Evolutionary conservation across 2,797 vertebrate genomes (phyloP).

Genomic region (Gouania willdenowi): DNA sequence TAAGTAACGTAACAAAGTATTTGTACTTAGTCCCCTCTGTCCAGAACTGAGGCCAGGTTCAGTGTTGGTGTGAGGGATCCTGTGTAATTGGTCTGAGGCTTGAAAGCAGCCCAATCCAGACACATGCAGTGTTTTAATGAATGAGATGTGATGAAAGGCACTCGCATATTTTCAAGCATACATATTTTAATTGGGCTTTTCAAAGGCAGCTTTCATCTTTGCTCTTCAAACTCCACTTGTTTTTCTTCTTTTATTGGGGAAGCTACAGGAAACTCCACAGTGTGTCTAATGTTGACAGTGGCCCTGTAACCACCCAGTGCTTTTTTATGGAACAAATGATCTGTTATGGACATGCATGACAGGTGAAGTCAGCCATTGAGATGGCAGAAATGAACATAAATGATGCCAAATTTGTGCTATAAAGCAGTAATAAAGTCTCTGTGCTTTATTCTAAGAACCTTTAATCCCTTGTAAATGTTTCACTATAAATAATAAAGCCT

Average conservation of each 20-base stretch:
- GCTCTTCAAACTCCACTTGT: too few relatives aligned
- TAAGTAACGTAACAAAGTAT: too few relatives aligned
- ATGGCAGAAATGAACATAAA: neutral
- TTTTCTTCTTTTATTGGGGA: conserved; percentile 32
- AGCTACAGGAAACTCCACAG: conserved; percentile 2
- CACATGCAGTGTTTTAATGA: conserved; percentile 59
- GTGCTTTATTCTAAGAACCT: neutral
- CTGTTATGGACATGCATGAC: neutral
- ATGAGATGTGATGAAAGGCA: conserved; percentile 63
- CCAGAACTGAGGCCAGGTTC: too few relatives aligned
- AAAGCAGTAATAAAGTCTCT: neutral
- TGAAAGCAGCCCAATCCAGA: conserved; percentile 62
- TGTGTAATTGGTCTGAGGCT: conserved; percentile 59
- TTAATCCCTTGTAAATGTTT: conserved; percentile 5
- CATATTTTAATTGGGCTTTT: conserved; percentile 66
- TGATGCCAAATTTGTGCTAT: neutral
- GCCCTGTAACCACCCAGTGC: too few relatives aligned
- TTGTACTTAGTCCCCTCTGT: too few relatives aligned
- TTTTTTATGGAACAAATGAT: neutral
- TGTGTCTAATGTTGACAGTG: too few relatives aligned
- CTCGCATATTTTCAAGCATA: conserved; percentile 56
- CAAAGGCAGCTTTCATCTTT: conserved; percentile 53
- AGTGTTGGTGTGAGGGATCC: conserved; percentile 14
- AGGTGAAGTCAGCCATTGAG: neutral
- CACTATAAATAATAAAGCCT: neutral